Base-by-base conservation (phyloP, 2,888 invertebrate genomes). In the Xestia xanthographa region DNA sequence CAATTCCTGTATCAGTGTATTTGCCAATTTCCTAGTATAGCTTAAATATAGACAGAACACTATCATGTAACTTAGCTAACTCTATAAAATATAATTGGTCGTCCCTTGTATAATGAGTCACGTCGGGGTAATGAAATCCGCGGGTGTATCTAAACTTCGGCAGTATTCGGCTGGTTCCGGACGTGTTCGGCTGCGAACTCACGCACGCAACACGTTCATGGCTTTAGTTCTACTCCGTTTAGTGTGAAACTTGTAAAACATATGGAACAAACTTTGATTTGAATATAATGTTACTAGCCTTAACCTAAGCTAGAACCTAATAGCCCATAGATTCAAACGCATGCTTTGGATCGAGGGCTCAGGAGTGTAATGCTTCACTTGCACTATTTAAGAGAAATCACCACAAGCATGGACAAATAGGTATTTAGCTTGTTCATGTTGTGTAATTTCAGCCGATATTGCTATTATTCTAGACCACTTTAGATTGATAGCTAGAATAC, bases 71-170 rank as follows among this genome's bases (percentile, higher is more conserved):
- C 34, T 65, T 43, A 12, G 34, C 22, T 5, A 75, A 29, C 56
- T 50, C 45, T 63, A 75, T 45, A 53, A 63, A 76, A 63, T 43
- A 76, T 50, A 76, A 62, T 63, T 62, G 38, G 70, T 63, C 1
- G 41, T 38, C 26, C 34, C 29, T 43, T 17, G 41, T 26, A 8
- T 80, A 77, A 84, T 66, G 58, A 84, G 71, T 75, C 82, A 82
- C 82, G 82, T 80, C 38, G 45, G 17, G 8, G 43, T 72, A 72
- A 82, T 82, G 43, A 80, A 80, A 84, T 79, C 80, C 69, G 69
- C 56, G 84, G 50, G 12, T 60, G 60, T 68, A 66, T 60, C 67
- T 22, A 56, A 72, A 84, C 63, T 80, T 82, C 66, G 65, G 65
- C 67, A 1, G 62, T 22, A 14, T 58, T 75, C 82, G 71, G 80